Evolutionary conservation across 2,113 vertebrate genomes (phyloP).

Genomic region (Psittacara wagleri): DNA sequence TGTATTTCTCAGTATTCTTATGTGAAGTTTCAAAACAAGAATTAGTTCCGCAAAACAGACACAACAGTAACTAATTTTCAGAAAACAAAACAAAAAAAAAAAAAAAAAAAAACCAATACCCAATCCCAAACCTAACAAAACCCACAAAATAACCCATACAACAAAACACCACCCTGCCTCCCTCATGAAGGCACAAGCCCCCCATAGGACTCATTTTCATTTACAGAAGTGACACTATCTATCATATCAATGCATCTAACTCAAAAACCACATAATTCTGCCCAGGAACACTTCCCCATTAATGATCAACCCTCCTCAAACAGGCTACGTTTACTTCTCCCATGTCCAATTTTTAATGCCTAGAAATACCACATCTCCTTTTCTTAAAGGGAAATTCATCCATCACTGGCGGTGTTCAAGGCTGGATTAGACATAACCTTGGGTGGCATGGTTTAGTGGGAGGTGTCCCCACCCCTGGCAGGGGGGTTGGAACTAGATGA

Average conservation of each 20-base stretch:
- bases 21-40: not conserved
- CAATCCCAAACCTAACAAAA: not conserved
- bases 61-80: not conserved
- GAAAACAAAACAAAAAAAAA: not conserved
- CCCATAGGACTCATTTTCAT: accelerated
- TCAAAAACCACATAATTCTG: not conserved
- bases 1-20: not conserved
- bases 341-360: not conserved
- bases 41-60: not conserved
- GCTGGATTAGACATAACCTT: no score
- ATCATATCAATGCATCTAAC: not conserved
- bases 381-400: not conserved
- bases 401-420: not conserved
- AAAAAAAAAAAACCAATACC: not conserved
- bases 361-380: not conserved
- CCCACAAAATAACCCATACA: not conserved
- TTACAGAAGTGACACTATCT: not conserved
- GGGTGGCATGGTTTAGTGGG: no score
- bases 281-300: not conserved
- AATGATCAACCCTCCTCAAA: not conserved
- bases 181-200: not conserved
- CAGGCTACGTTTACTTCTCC: not conserved
- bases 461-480: no score
- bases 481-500: no score
- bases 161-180: not conserved